Evolutionary conservation across 2,113 vertebrate genomes (phyloP).

Genomic region (Dasypus novemcinctus): DNA sequence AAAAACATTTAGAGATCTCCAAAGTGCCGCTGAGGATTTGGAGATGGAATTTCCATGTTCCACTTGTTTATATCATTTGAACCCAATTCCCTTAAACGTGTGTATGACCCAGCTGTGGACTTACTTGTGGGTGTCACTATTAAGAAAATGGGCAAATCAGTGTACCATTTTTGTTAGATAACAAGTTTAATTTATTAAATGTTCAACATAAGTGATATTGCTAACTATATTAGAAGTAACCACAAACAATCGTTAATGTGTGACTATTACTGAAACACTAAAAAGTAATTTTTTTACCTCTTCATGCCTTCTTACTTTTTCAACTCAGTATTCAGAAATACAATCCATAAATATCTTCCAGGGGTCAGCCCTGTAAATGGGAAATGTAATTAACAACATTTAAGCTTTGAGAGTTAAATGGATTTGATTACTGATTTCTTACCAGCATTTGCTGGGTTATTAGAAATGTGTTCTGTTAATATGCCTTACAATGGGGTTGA

Average conservation of each 20-base stretch:
- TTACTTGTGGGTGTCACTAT: constrained; percentile 1
- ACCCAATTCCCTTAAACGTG: background rate
- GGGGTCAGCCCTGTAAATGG: constrained; percentile 25
- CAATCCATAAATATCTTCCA: constrained; percentile 47
- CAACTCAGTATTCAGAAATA: constrained; percentile 58
- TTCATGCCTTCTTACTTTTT: constrained; percentile 58
- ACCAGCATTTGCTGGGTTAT: constrained; percentile 36
- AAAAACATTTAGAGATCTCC: background rate
- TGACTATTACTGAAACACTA: background rate
- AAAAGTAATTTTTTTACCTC: constrained; percentile 62
- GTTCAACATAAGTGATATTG: background rate
- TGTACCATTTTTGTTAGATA: constrained; percentile 26
- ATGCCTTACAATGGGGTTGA: constrained; percentile 55
- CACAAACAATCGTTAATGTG: background rate
- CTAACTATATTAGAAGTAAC: background rate
- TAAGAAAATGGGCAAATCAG: background rate
- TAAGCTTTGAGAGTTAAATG: constrained; percentile 26
- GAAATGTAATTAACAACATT: constrained; percentile 6
- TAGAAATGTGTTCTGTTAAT: constrained; percentile 53
- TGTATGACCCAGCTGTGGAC: background rate
- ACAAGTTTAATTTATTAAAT: constrained; percentile 27
- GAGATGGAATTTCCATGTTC: background rate
- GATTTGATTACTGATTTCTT: constrained; percentile 51
- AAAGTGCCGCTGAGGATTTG: background rate
- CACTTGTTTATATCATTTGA: constrained; percentile 26